Evolutionary conservation across 1,140 invertebrate genomes (phyloP).

Genomic region (Eriosoma lanigerum): DNA sequence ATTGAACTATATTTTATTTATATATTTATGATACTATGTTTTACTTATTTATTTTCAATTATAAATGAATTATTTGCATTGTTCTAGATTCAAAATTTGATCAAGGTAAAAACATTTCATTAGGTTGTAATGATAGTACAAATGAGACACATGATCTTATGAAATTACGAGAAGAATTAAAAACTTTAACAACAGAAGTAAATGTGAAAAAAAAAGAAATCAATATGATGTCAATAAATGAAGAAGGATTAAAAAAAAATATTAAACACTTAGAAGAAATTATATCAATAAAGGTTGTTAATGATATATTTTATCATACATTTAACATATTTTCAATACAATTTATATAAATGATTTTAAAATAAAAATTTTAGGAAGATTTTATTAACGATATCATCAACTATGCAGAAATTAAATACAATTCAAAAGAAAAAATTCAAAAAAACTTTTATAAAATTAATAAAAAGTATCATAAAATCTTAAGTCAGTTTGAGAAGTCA

Average conservation of each 20-base stretch:
- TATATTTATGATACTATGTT: too few relatives aligned
- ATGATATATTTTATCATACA: not conserved
- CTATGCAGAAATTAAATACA: not conserved
- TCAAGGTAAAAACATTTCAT: not conserved
- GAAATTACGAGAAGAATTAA: constrained; percentile 17
- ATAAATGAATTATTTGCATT: not conserved
- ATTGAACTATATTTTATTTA: too few relatives aligned
- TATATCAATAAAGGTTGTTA: constrained; percentile 27
- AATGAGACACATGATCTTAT: not conserved
- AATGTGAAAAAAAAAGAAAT: constrained; percentile 43
- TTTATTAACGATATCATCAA: not conserved
- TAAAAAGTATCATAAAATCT: constrained; percentile 27
- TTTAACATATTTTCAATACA: not conserved
- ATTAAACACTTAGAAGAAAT: constrained; percentile 45
- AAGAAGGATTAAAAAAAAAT: constrained; percentile 42
- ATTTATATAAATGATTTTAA: not conserved
- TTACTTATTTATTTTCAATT: too few relatives aligned
- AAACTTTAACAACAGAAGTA: constrained; percentile 7
- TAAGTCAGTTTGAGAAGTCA: not conserved
- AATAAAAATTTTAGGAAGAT: constrained; percentile 29
- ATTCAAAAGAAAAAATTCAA: constrained; percentile 28
- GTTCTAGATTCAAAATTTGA: constrained; percentile 13
- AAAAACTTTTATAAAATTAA: constrained; percentile 25
- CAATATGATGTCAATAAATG: not conserved
- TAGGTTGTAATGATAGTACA: not conserved